These are phyloP conservation scores for Enteromius afrohamiltoni DNA, from an alignment of 2,797 vertebrate species.

Conservation along the genomic window DNA sequence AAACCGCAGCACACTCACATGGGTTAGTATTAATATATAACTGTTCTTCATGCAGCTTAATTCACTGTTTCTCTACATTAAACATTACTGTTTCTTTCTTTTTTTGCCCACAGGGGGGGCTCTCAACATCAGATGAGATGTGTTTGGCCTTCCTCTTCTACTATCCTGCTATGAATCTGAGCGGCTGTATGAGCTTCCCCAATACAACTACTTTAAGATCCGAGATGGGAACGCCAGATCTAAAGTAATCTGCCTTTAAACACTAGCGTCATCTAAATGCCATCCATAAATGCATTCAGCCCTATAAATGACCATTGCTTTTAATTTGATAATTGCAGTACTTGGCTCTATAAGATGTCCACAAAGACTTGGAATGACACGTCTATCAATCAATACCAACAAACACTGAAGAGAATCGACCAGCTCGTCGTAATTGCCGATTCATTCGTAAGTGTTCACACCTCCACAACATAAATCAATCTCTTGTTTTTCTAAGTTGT, in stretches of 20 bases:
- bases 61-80: not conserved
- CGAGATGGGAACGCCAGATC: constrained; percentile 16
- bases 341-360: constrained; percentile 43
- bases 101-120: constrained; percentile 68
- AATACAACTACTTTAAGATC: not conserved
- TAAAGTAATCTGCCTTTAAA: not conserved
- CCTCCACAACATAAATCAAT: not conserved
- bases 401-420: constrained; percentile 56
- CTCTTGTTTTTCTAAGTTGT: not conserved
- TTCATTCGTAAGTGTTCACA: constrained; percentile 62
- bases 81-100: too few relatives aligned
- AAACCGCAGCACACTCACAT: constrained; percentile 61
- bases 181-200: constrained; percentile 66
- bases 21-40: constrained; percentile 61
- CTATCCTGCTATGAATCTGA: constrained; percentile 70
- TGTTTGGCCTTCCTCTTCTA: constrained; percentile 75
- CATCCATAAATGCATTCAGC: not conserved
- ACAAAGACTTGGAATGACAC: constrained; percentile 36
- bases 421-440: constrained; percentile 34
- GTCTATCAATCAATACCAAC: constrained; percentile 62
- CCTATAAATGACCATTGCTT: not conserved
- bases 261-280: too few relatives aligned
- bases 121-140: constrained; percentile 74
- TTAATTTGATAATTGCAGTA: constrained; percentile 50
- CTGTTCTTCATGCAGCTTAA: not conserved